Conservation (phyloP, 2,888 invertebrate species). For the Aphidoletes aphidimyza region DNA sequence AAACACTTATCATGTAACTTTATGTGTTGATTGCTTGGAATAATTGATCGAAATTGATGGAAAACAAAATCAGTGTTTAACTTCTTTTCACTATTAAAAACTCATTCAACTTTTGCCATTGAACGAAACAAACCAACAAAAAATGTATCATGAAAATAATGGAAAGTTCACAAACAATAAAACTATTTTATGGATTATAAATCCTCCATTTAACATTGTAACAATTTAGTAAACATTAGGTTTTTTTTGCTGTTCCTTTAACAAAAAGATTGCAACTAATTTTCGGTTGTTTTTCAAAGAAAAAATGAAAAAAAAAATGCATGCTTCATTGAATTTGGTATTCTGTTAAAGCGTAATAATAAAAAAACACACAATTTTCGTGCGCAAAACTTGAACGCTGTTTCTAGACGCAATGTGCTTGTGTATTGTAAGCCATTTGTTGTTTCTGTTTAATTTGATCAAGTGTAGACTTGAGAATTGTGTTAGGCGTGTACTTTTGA, state of each 20-base stretch:
- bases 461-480: background rate
- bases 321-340: too few relatives aligned
- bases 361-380: too few relatives aligned
- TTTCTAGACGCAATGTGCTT: too few relatives aligned
- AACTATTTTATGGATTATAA: background rate
- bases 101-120: too few relatives aligned
- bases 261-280: too few relatives aligned
- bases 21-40: background rate
- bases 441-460: background rate
- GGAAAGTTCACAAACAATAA: background rate
- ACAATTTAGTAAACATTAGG: background rate
- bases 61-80: background rate
- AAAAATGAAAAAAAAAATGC: too few relatives aligned
- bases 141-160: background rate
- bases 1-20: conserved; percentile 18
- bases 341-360: too few relatives aligned
- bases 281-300: too few relatives aligned
- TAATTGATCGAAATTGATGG: background rate
- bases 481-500: background rate
- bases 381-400: too few relatives aligned
- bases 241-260: background rate
- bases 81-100: background rate
- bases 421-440: too few relatives aligned
- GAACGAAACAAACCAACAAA: background rate
- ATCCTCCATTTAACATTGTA: background rate